phyloP scores from a whole-genome alignment of 2,797 vertebrate genomes.

The Erpetoichthys calabaricus region DNA sequence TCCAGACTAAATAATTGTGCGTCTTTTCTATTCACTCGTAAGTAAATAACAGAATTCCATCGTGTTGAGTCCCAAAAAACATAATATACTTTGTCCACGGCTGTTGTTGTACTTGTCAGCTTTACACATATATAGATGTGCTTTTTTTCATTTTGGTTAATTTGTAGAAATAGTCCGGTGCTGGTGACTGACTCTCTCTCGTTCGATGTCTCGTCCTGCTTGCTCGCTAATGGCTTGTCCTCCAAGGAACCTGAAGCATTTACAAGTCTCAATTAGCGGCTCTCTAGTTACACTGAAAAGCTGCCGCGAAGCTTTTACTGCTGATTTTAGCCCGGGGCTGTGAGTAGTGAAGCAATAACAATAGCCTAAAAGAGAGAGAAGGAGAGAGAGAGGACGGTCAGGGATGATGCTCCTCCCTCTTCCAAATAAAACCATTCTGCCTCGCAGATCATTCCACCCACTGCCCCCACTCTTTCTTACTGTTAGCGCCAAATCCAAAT shows the following conservation, averaged over 20 bases:
- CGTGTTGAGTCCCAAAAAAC: too few species aligned
- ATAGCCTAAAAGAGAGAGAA: constrained; percentile 33
- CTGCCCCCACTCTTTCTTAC: too few species aligned
- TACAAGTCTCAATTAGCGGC: constrained; percentile 16
- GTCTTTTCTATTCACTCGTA: too few species aligned
- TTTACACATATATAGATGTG: too few species aligned
- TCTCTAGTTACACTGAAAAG: constrained; percentile 12
- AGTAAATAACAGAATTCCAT: too few species aligned
- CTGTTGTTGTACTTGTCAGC: too few species aligned
- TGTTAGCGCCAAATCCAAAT: constrained; percentile 15
- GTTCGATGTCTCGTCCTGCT: too few species aligned
- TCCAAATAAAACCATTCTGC: constrained; percentile 27
- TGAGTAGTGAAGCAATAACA: constrained; percentile 44
- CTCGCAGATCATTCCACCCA: constrained; percentile 9
- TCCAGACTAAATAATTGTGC: too few species aligned
- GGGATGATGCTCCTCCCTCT: constrained; percentile 26
- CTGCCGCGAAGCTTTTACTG: constrained; percentile 20
- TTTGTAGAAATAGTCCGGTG: too few species aligned
- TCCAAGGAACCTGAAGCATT: constrained; percentile 10
- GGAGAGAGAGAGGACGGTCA: constrained; percentile 9
- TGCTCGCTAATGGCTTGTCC: constrained; percentile 14
- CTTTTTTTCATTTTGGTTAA: too few species aligned
- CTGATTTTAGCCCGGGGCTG: constrained; percentile 17
- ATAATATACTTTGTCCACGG: too few species aligned
- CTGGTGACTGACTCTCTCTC: too few species aligned